Evolutionary conservation across 2,888 invertebrate genomes (phyloP).

Genomic region (Dasysyrphus albostriatus): DNA sequence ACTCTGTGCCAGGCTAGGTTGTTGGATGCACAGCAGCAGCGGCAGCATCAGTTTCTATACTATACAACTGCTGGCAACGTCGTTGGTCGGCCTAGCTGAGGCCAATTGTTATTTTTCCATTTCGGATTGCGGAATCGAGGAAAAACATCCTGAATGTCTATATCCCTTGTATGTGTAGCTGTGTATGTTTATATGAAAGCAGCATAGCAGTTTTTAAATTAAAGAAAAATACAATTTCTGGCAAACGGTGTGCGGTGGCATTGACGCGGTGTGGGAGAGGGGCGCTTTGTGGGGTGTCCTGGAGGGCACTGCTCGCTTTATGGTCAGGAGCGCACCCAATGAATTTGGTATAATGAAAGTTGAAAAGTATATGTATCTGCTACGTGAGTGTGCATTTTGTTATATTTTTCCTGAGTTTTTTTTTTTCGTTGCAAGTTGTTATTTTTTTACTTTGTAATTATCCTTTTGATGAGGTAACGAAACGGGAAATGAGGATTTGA

Average conservation of each 20-base stretch:
- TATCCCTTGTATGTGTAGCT: conserved; percentile 35
- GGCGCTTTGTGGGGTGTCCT: conserved; percentile 23
- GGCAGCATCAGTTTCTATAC: conserved; percentile 26
- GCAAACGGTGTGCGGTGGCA: conserved; percentile 43
- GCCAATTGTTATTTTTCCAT: conserved; percentile 76
- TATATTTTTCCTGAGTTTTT: conserved; percentile 45
- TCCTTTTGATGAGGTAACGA: conserved; percentile 76
- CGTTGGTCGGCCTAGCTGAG: conserved; percentile 67
- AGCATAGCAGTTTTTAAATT: conserved; percentile 71
- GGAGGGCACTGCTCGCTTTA: conserved; percentile 69
- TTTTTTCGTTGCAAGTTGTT: conserved; percentile 28
- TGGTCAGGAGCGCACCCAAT: conserved; percentile 75
- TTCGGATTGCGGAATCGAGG: conserved; percentile 75
- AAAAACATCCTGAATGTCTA: conserved; percentile 68
- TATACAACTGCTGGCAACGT: conserved; percentile 44
- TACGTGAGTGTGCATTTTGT: conserved; percentile 73
- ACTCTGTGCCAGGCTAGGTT: conserved; percentile 73
- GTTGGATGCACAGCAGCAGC: conserved; percentile 49
- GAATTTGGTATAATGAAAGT: conserved; percentile 74
- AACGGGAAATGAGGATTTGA: conserved; percentile 75
- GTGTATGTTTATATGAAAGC: conserved; percentile 43
- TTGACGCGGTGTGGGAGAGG: neutral
- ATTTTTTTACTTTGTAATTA: conserved; percentile 64
- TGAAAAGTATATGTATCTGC: conserved; percentile 59
- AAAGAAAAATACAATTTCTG: conserved; percentile 75